Base-by-base conservation (phyloP, 23 tunicate species). In the Clavelina lepadiformis region DNA sequence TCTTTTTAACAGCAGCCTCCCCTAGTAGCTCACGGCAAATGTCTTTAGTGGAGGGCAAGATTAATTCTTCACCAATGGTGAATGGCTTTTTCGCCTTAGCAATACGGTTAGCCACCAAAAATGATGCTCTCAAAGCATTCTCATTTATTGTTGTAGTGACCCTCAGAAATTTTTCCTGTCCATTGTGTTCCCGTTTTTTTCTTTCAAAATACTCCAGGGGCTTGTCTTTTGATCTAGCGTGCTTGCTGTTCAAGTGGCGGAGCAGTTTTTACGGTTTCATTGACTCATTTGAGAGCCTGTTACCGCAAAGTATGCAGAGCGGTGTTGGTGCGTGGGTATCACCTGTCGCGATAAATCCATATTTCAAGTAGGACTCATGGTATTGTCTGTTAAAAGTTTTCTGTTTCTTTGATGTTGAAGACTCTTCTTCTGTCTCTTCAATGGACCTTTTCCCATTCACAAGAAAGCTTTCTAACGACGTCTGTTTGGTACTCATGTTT, bases 151-250 rank as follows among this genome's bases (percentile, higher is more conserved):
- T 46, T 31, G 33, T 15, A 22, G 60, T 13, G 3, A 61, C 15
- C 61, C 31, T 47, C 71, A 74, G 49, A 8, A 61, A 47, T 62
- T 46, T 46, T 22, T 62, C 32, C 62, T 62, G 46, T 4, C 60
- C 70, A 31, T 46, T 32, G 60, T 46, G 46, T 21, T 74, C 47
- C 19, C 46, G 65, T 56, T 54, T 54, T 50, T 6, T 74, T 47
- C 70, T 46, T 47, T 74, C 46, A 31, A 74, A 74, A 74, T 46
- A 61, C 46, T 74, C 71, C 29, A 62, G 21, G 35, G 80, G 80
- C 62, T 74, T 74, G 49, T 62, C 61, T 74, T 49, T 62, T 61
- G 47, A 72, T 47, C 24, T 30, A 28, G 76, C 65, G 49, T 55
- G 76, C 15, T 56, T 70, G 20, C 65, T 55, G 28, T 56, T 20